Evolutionary conservation across 2,888 invertebrate species (phyloP), one percentile per base, ranked within the genome.

Genomic region (Melangyna quadrimaculata): DNA sequence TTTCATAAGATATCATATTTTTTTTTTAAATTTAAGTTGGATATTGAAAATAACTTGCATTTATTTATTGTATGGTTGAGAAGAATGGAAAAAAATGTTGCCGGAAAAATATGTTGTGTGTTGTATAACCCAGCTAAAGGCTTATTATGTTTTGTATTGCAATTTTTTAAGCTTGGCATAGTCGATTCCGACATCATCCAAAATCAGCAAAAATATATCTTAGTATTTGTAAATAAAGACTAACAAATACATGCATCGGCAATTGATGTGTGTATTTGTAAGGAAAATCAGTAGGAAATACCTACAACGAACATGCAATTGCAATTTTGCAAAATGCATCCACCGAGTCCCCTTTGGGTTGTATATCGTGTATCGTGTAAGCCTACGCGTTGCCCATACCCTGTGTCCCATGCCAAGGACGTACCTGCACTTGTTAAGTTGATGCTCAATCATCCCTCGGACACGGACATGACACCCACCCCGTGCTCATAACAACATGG

Each of bases 61-160:
- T 86, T 73, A 73, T 86, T 86, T 69, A 81, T 80, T 86, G 84
- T 80, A 80, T 86, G 81, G 77, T 86, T 86, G 81, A 86, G 86
- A 86, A 86, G 77, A 86, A 86, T 86, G 87, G 88, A 88, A 89
- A 88, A 89, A 88, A 87, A 87, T 81, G 78, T 88, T 89, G 88
- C 88, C 88, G 88, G 88, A 88, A 89, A 88, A 88, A 89, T 87
- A 88, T 87, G 87, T 89, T 89, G 88, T 88, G 89, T 89, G 89
- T 88, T 88, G 88, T 88, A 88, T 88, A 88, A 88, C 88, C 88
- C 88, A 89, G 89, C 88, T 89, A 89, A 89, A 89, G 90, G 90
- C 90, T 91, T 91, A 91, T 90, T 91, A 91, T 91, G 89, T 73
- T 86, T 81, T 81, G 81, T 77, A 72, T 73, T 72, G 77, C 63